Base-by-base conservation (phyloP, 2,113 vertebrate genomes). In the human region DNA sequence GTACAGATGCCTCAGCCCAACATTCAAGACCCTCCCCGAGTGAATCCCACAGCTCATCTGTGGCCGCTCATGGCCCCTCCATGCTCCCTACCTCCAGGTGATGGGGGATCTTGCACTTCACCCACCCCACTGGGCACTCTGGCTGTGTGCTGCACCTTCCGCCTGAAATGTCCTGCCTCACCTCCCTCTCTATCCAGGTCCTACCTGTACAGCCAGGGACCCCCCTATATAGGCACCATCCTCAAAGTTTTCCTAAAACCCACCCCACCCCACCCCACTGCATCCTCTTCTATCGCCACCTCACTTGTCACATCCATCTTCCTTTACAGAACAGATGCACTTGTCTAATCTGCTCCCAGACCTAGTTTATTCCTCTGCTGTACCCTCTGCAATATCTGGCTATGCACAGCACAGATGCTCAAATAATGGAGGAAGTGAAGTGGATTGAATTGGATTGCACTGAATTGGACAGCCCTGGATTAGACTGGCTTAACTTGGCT, bases 261-360 rank as follows among this genome's bases (percentile, higher is more conserved):
- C 61, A 64, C 61, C 12, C 0, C 40, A 13, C 18, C 40, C 27
- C 13, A 8, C 2, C 57, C 2, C 9, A 18, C 86, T 1, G 0
- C 76, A 14, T 6, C 78, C 72, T 2, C 0, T 35, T 38, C 32
- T 27, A 16, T 14, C 12, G 0, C 23, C 2, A 25, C 25, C 38
- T 85, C 16, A 20, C n/a, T 35, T 7, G n/a, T 45, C 32, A 8
- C 88, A 75, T 1, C 50, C 32, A 6, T 3, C 23, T 73, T 40
- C 27, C 76, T 52, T 27, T 10, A 35, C 91, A 50, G 17, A 66
- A 32, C 6, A 0, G 4, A 23, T 25, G 4, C 38, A 6, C n/a
- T 8, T 45, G 32, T 18, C 86, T 11, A 9, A 25, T 48, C 20
- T 72, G 18, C 30, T 13, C 50, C 32, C n/a, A 11, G 13, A 61